These are phyloP conservation scores for Trichogramma pretiosum DNA, from an alignment of 1,140 invertebrate genomes.

Conservation along the genomic window DNA sequence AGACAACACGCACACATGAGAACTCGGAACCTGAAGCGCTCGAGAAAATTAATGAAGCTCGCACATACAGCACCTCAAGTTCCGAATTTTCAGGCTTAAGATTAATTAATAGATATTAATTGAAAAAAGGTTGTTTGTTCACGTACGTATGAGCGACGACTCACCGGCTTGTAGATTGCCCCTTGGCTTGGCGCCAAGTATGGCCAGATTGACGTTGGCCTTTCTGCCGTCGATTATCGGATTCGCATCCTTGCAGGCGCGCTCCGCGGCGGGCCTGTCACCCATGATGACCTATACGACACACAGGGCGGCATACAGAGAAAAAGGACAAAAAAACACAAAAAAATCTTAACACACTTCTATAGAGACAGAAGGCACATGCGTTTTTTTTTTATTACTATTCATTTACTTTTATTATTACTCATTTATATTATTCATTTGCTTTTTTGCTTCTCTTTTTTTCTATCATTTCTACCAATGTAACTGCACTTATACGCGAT, in stretches of 20 bases:
- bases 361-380: constrained; percentile 81
- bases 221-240: constrained; percentile 97
- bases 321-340: background rate
- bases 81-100: too few species aligned
- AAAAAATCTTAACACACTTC: background rate
- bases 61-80: too few species aligned
- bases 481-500: too few species aligned
- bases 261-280: constrained; percentile 81
- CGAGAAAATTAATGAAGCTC: too few species aligned
- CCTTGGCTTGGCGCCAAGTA: constrained; percentile 91
- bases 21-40: too few species aligned
- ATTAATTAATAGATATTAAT: too few species aligned
- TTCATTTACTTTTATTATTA: too few species aligned
- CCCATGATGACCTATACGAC: constrained; percentile 89
- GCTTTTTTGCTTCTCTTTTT: background rate
- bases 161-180: constrained; percentile 74
- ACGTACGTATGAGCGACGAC: constrained; percentile 22
- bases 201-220: constrained; percentile 96
- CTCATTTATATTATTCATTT: too few species aligned
- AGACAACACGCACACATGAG: background rate
- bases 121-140: too few species aligned
- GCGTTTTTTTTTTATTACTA: too few species aligned
- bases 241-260: constrained; percentile 95
- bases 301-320: constrained; percentile 12
- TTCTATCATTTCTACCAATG: too few species aligned